Base-by-base conservation (phyloP, 2,888 invertebrate genomes). In the Operophtera brumata region DNA sequence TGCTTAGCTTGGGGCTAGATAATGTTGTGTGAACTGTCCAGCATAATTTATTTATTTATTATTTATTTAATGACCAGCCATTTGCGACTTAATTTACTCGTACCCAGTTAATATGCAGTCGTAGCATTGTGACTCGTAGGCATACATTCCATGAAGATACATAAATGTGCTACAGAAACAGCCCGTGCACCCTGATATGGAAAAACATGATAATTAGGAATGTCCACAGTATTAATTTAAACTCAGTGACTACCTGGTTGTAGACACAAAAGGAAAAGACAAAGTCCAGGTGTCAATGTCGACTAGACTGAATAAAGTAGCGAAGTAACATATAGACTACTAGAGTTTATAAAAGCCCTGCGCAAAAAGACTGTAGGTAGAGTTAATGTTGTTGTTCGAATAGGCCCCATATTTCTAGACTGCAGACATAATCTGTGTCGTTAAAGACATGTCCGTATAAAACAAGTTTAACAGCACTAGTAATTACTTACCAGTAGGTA, bases 401-500 rank as follows among this genome's bases (percentile, higher is more conserved):
- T 20, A 20, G 30, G 6, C n/a, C n/a, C n/a, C 6, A n/a, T 7
- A 37, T 8, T 8, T 14, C 6, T 13, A 37, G 12, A 37, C 8
- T 7, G 26, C 12, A 43, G 13, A 43, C 25, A 47, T 47, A 43
- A 53, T 46, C 41, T 53, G 54, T 51, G 39, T 36, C 37, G 9
- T 30, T 39, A 36, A 53, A 47, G 47, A 51, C 52, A 61, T 55
- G 66, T 65, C 58, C 62, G 66, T 66, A 66, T 73, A 51, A 47
- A 71, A 67, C 72, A 69, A 70, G 71, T 67, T n/a, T 72, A 20
- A 4, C 20, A 3, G 65, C 62, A n/a, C 64, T 34, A 64, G 63
- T 45, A 73, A 9, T 75, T 73, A 71, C 64, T 63, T 60, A 62
- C 55, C 41, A 49, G 51, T 57, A 54, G 28, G 13, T 46, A 30